Evolutionary conservation across 23 tunicate genomes (phyloP), one percentile per base, ranked within the genome.

Genomic region (Oikopleura albicans): DNA sequence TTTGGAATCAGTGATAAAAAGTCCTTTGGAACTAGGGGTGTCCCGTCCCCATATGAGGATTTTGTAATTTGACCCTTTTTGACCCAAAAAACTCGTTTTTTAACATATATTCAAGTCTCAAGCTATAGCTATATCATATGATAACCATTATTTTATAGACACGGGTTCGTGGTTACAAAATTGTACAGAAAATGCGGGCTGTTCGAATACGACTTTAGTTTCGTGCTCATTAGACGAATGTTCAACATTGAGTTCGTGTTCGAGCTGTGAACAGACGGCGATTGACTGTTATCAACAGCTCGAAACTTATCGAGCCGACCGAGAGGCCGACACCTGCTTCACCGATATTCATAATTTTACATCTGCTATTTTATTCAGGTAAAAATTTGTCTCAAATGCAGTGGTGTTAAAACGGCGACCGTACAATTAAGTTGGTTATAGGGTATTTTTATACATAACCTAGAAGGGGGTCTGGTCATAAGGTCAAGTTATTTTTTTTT

Each of bases 331-430:
- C 31, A 71, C 79, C 4, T 71, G 79, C 79, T 71, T 71, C 37
- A 12, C 79, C 37, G 79, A 71, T 71, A 71, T 71, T 37, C 28
- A 71, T 22, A 29, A 71, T 71, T 71, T 71, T 29, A 71, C 79
- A 22, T 71, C 79, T 29, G 79, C 79, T 29, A 29, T 71, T 12
- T 71, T 71, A 71, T 71, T 71, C 79, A 71, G 79, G 79, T 71
- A 49, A 49, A n/a, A n/a, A n/a, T n/a, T n/a, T n/a, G n/a, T n/a
- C n/a, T n/a, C n/a, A n/a, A n/a, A n/a, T n/a, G n/a, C n/a, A n/a
- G n/a, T n/a, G n/a, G n/a, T n/a, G n/a, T n/a, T n/a, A n/a, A n/a
- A n/a, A n/a, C n/a, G n/a, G n/a, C n/a, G n/a, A n/a, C n/a, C n/a
- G n/a, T n/a, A n/a, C n/a, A n/a, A 49, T 49, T 49, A 49, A 49